These are phyloP conservation scores for Drosophila varians DNA, from an alignment of 1,140 invertebrate species.

Conservation along the genomic window DNA sequence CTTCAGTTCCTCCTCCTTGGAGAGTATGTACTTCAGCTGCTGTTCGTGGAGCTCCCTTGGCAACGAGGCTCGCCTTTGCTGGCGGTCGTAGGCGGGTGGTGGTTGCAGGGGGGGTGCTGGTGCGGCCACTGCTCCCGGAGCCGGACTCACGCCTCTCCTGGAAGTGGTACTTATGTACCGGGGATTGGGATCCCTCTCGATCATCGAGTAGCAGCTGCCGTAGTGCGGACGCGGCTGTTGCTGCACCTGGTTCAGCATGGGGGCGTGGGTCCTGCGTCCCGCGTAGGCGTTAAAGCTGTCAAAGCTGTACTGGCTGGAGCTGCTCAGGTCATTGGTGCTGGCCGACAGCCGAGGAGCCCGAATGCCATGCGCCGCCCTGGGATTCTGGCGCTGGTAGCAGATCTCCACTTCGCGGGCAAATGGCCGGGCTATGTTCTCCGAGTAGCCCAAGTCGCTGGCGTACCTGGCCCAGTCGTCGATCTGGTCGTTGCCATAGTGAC, in stretches of 20 bases:
- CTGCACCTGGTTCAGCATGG: slow-evolving; percentile 66
- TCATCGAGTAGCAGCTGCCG: slow-evolving; percentile 83
- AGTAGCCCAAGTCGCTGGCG: slow-evolving; percentile 73
- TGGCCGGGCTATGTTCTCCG: slow-evolving; percentile 76
- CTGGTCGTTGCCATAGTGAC: slow-evolving; percentile 33
- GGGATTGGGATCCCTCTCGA: slow-evolving; percentile 84
- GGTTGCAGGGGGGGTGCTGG: slow-evolving; percentile 58
- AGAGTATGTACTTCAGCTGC: slow-evolving; percentile 88
- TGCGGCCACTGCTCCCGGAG: slow-evolving; percentile 84
- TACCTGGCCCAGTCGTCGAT: slow-evolving; percentile 74
- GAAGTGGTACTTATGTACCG: slow-evolving; percentile 84
- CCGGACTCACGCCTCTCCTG: slow-evolving; percentile 84
- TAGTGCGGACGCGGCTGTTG: slow-evolving; percentile 69
- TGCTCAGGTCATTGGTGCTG: slow-evolving; percentile 75
- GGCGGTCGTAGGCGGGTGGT: slow-evolving; percentile 79
- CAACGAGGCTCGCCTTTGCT: slow-evolving; percentile 85
- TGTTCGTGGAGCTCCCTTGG: slow-evolving; percentile 88
- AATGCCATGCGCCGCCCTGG: slow-evolving; percentile 48
- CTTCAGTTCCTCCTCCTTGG: slow-evolving; percentile 88
- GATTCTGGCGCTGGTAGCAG: slow-evolving; percentile 71
- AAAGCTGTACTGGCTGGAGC: slow-evolving; percentile 43
- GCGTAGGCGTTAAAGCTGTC: slow-evolving; percentile 71
- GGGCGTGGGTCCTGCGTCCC: slow-evolving; percentile 59
- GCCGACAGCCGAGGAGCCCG: slow-evolving; percentile 68
- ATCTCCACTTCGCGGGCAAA: slow-evolving; percentile 80